Evolutionary conservation across 2,888 invertebrate genomes (phyloP), one percentile per base, ranked within the genome.

Genomic region (Eucriotettix oculatus): DNA sequence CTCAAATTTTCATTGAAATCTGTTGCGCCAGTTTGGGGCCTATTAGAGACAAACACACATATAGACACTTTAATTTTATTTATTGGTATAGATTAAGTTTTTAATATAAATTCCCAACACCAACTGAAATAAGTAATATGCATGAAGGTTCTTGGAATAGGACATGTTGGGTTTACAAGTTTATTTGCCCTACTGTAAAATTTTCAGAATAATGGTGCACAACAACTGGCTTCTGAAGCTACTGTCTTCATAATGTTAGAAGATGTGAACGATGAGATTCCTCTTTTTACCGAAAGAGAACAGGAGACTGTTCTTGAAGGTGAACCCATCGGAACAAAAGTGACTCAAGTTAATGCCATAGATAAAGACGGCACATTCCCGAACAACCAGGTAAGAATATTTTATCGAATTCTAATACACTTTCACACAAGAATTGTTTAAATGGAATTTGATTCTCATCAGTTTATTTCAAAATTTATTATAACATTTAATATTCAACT

Each of bases 231-330:
- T 61, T 92, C 92, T 16, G 94, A 94, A 76, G 90, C 94, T 43
- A 94, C 93, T 48, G 92, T 95, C 66, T 89, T 85, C 77, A 92
- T 96, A 69, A 87, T 90, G 80, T 78, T 97, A 64, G 90, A 92
- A 75, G 96, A 97, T 74, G 94, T 95, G 61, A 97, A 97, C 76
- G 97, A 97, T 74, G 96, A 97, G 76, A 92, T 93, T 69, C 96
- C 97, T 40, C 79, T 93, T 66, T 96, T 97, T 76, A 93, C 93
- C 62, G 93, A 94, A 76, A 83, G 96, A 65, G 92, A 93, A 73
- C 94, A 94, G 73, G 94, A 94, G 78, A 94, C 93, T 9, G 94
- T 95, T 61, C 79, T 93, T 67, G 94, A 95, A 75, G 95, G 96
- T 63, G 94, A 94, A 74, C 92, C 92, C 52, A 87, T 94, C 67